Evolutionary conservation across 2,888 invertebrate genomes (phyloP).

Genomic region (Oligia fasciuncula): DNA sequence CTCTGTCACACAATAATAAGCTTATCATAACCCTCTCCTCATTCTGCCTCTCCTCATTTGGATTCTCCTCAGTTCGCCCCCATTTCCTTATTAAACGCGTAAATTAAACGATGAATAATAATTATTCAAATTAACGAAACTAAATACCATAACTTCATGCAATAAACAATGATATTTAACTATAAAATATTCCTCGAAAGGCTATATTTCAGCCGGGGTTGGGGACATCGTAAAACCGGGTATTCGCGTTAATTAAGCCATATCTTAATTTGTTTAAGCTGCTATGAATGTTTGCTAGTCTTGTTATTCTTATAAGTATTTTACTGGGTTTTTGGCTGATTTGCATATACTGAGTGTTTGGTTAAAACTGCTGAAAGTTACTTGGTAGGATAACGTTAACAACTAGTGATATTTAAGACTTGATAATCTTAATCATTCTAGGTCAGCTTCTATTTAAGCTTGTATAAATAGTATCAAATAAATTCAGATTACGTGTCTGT

Average conservation of each 20-base stretch:
- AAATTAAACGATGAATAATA: constrained; percentile 63
- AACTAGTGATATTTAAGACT: neutral
- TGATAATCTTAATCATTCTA: neutral
- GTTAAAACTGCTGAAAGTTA: neutral
- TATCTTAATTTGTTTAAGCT: constrained; percentile 61
- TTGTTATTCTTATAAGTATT: constrained; percentile 33
- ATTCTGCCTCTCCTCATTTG: constrained; percentile 23
- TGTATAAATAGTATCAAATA: neutral
- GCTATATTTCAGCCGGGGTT: constrained; percentile 53
- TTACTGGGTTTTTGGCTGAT: constrained; percentile 3
- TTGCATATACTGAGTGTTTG: neutral
- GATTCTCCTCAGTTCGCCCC: constrained; percentile 37
- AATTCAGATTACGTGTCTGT: neutral
- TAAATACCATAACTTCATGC: constrained; percentile 52
- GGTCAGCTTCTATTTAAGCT: neutral
- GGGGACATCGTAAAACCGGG: constrained; percentile 51
- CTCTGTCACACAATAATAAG: neutral
- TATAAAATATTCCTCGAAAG: constrained; percentile 63
- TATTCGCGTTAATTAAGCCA: constrained; percentile 61
- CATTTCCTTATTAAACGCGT: constrained; percentile 55
- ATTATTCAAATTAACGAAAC: constrained; percentile 64
- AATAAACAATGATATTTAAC: constrained; percentile 64
- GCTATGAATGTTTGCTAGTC: constrained; percentile 39
- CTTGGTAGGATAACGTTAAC: constrained; percentile 1
- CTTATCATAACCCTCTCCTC: constrained; percentile 29